Evolutionary conservation across 2,797 vertebrate species (phyloP), one percentile per base, ranked within the genome.

Genomic region (Melanotaenia boesemani): DNA sequence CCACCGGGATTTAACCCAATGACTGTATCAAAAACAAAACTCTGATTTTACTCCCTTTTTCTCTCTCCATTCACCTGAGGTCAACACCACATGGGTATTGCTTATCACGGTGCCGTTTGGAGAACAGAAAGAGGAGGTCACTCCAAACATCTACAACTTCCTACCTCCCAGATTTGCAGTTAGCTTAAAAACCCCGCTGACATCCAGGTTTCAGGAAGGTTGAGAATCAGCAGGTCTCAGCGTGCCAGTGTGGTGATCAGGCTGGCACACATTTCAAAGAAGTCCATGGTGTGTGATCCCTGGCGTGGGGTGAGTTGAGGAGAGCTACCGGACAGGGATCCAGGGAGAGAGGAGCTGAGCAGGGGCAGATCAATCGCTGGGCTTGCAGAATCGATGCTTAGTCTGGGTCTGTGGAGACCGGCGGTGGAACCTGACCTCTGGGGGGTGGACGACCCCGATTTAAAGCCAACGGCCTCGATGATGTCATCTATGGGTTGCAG

Each of bases 231-330:
- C 32, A 13, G 30, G 50, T 44, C 1, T 98, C 95, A 99, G 90
- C 97, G 97, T 15, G 98, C 98, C 81, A 99, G 92, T 0, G 97
- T 95, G 86, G 96, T 98, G 90, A 99, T 99, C 75, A 99, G 94
- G 92, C 98, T 98, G 93, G 97, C 98, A 2, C 98, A 99, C 97
- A 98, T 99, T 91, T 99, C 98, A 1, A 99, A 99, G 94, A 99
- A 99, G 93, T 99, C 98, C 98, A 99, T 99, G 82, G 98, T 99
- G 93, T 99, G 97, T 77, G 98, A 98, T 26, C 98, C 98, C 85
- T 97, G 94, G 34, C 97, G 96, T 0, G 96, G 94, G 0, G 93
- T 74, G 44, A 96, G 91, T 0, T 95, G 85, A 44, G 94, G 90
- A 7, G 91, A 84, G 86, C 95, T 96, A 76, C 97, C 94, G 0